Evolutionary conservation across 2,888 invertebrate species (phyloP).

Genomic region (Philaethria dido): DNA sequence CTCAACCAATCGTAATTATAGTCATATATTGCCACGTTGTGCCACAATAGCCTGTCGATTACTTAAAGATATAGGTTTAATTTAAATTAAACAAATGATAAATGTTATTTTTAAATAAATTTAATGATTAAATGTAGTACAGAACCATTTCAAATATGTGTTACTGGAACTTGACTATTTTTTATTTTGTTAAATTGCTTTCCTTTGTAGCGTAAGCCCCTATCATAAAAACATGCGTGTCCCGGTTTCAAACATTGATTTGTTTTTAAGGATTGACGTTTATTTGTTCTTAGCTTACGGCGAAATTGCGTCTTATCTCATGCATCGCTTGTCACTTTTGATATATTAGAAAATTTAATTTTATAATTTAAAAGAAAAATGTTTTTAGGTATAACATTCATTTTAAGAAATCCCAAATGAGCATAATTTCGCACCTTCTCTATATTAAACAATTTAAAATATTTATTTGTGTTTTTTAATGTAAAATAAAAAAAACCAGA

Average conservation of each 20-base stretch:
- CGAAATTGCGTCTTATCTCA: constrained; percentile 59
- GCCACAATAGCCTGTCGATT: too few species aligned
- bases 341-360: constrained; percentile 21
- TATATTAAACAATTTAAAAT: too few species aligned
- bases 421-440: not conserved
- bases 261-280: constrained; percentile 78
- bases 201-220: constrained; percentile 71
- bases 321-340: constrained; percentile 28
- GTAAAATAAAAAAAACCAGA: too few species aligned
- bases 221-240: constrained; percentile 72
- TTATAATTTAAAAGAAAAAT: not conserved
- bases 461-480: too few species aligned
- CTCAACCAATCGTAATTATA: too few species aligned
- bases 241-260: constrained; percentile 69
- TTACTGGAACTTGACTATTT: constrained; percentile 47
- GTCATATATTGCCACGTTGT: too few species aligned
- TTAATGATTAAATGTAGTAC: not conserved
- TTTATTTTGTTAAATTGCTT: constrained; percentile 82
- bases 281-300: constrained; percentile 77
- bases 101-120: not conserved
- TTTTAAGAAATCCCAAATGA: not conserved
- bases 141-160: not conserved
- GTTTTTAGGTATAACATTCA: not conserved
- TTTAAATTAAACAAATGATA: not conserved
- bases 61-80: too few species aligned